These are phyloP conservation scores for Phrynosoma platyrhinos DNA, from an alignment of 2,113 vertebrate genomes.

Conservation along the genomic window DNA sequence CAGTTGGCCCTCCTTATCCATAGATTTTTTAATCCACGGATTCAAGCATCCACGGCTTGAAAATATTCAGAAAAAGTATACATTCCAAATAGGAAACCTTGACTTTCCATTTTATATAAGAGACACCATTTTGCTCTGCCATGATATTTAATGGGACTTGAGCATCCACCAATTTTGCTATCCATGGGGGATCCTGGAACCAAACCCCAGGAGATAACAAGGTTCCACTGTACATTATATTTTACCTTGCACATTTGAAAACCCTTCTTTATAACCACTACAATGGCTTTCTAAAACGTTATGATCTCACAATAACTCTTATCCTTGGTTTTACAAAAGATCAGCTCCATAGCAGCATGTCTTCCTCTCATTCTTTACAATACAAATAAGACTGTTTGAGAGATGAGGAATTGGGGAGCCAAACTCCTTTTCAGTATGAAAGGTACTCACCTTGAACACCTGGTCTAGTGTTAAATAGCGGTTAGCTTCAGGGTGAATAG, in stretches of 20 bases:
- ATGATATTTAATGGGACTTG: too few species aligned
- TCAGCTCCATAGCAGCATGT: neutral
- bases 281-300: neutral
- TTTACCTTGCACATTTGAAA: neutral
- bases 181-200: too few species aligned
- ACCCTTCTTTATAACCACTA: neutral
- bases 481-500: conserved; percentile 93
- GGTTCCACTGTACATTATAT: too few species aligned
- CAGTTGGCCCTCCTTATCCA: too few species aligned
- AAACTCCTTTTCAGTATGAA: neutral
- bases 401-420: neutral
- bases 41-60: too few species aligned
- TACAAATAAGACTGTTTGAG: neutral
- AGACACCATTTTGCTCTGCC: too few species aligned
- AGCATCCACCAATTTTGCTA: too few species aligned
- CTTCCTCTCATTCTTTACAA: conserved; percentile 14
- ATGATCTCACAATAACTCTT: neutral
- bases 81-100: too few species aligned
- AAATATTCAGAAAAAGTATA: too few species aligned
- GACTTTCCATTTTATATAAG: too few species aligned
- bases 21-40: too few species aligned
- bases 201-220: too few species aligned
- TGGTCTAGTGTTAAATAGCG: conserved; percentile 92
- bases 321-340: neutral
- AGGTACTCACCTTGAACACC: conserved; percentile 88